Evolutionary conservation across 2,113 vertebrate species (phyloP), one percentile per base, ranked within the genome.

Genomic region (Cyprinus carpio): DNA sequence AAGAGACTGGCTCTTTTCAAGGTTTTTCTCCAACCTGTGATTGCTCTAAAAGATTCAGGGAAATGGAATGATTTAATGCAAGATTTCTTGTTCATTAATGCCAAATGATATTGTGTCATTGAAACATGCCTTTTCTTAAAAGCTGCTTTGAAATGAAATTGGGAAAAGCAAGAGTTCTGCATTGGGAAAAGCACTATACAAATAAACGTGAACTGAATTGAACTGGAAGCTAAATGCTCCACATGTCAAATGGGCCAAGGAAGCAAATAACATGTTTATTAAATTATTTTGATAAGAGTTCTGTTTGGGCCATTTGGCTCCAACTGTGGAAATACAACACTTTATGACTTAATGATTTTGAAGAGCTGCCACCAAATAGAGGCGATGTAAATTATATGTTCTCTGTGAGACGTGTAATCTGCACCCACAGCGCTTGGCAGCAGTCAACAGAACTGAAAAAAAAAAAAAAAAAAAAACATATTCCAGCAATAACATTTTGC

Each of bases 261-360:
- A 62, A 62, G 56, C 75, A 78, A 58, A 23, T 46, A 60, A 18
- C 12, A 62, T 62, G 54, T 74, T 46, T 25, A 25, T 46, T 46
- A 74, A 16, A 74, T 25, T 0, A 74, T 40, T 79, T 62, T 62
- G 56, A 13, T 4, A 43, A 43, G 34, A 80, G 13, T 60, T 62
- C 23, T 80, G 23, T 80, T 64, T 43, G 34, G 31, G 20, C 34
- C 13, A 79, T 79, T 79, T 27, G 77, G 23, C 56, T 37, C 37
- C 56, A 62, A 34, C 34, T 16, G 34, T 43, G 56, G 13, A 64
- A 60, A 18, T 64, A 43, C 4, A 62, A 62, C 6, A 62, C 8
- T 75, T 75, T 29, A 75, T 75, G 37, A 46, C 71, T 46, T 46
- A 60, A 60, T 78, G 49, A 78, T 56, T 78, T 34, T 2, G 58